Conservation (phyloP, 2,888 invertebrate genomes). For the Cistogaster globosa region DNA sequence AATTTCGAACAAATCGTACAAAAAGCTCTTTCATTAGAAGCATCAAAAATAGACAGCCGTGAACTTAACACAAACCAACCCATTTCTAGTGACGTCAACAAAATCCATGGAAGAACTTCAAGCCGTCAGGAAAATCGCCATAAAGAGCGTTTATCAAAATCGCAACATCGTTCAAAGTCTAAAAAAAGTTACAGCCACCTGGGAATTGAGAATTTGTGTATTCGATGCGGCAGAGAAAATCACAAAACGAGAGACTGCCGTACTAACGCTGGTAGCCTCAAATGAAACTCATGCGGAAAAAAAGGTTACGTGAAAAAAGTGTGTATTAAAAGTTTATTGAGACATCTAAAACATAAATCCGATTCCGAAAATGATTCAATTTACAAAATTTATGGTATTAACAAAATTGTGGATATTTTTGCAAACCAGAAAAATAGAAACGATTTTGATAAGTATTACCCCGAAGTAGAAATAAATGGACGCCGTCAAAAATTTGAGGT, state of each 20-base stretch:
- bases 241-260: slow-evolving; percentile 3
- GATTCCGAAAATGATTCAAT: slow-evolving; percentile 22
- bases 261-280: background rate
- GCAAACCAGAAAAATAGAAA: background rate
- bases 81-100: too few species aligned
- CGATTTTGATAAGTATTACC: background rate
- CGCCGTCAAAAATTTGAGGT: too few species aligned
- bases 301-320: background rate
- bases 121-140: too few species aligned
- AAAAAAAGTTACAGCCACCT: slow-evolving; percentile 17
- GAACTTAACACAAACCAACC: too few species aligned
- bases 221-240: background rate
- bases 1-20: too few species aligned
- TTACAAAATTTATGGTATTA: slow-evolving; percentile 26
- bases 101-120: too few species aligned
- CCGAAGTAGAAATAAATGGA: background rate
- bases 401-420: slow-evolving; percentile 27
- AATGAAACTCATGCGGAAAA: too few species aligned
- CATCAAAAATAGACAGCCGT: too few species aligned
- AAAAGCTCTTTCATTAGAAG: too few species aligned
- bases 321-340: slow-evolving; percentile 1
- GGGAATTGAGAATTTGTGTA: background rate
- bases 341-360: background rate
- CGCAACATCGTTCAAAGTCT: too few species aligned
- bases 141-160: too few species aligned